These are phyloP conservation scores for Himalopsyche anomala DNA, from an alignment of 2,888 invertebrate species.

Conservation along the genomic window DNA sequence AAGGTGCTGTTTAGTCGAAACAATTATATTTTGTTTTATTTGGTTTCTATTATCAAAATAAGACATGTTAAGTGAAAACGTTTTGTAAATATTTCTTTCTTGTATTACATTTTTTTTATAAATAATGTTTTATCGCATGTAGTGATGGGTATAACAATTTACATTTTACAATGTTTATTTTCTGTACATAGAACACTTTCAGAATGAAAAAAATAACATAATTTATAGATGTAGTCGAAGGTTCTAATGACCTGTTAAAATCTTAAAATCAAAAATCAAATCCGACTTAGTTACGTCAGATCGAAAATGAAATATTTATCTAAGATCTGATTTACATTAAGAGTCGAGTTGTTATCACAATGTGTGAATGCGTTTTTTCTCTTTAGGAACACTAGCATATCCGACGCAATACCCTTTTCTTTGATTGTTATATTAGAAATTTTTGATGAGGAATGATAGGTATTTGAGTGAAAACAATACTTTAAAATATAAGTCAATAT, in stretches of 20 bases:
- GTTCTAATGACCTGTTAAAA: background rate
- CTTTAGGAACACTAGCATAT: slow-evolving; percentile 44
- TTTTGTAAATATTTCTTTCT: slow-evolving; percentile 21
- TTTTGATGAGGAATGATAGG: slow-evolving; percentile 18
- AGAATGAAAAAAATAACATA: background rate
- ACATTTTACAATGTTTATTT: slow-evolving; percentile 10
- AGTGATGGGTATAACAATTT: slow-evolving; percentile 28
- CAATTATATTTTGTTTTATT: background rate
- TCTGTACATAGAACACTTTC: slow-evolving; percentile 24
- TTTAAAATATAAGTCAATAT: slow-evolving; percentile 48
- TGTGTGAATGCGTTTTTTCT: slow-evolving; percentile 23
- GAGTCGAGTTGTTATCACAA: slow-evolving; percentile 1
- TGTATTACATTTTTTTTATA: slow-evolving; percentile 6
- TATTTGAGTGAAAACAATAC: slow-evolving; percentile 1
- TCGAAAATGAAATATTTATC: background rate
- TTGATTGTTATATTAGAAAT: slow-evolving; percentile 5
- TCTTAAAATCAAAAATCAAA: slow-evolving; percentile 22
- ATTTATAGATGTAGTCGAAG: background rate
- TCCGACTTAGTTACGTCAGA: background rate
- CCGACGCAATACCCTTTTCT: slow-evolving; percentile 52
- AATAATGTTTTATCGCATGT: slow-evolving; percentile 12
- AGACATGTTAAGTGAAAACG: background rate
- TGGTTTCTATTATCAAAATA: slow-evolving; percentile 31
- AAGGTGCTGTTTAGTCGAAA: slow-evolving; percentile 33
- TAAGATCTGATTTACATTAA: background rate